Evolutionary conservation across 2,797 vertebrate genomes (phyloP), one percentile per base, ranked within the genome.

Genomic region (Chloroceryle inda): DNA sequence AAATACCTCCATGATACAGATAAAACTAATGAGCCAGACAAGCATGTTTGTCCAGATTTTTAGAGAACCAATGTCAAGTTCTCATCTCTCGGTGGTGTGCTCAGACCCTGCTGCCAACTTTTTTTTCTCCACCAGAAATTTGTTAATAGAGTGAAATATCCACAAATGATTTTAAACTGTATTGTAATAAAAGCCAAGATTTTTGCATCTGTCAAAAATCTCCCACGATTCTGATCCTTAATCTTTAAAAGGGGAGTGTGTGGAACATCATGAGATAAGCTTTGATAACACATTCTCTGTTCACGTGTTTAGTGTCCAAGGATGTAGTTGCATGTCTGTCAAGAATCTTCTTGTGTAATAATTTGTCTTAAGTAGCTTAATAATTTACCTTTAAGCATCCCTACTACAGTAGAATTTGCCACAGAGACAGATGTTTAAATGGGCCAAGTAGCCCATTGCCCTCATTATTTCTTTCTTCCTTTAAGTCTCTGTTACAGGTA

Each of bases 1-100:
- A 86, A 95, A 96, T 90, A 66, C 73, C 56, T 94, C 29, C 37
- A 8, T 63, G 85, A 84, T 93, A 56, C 62, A 90, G 94, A 94
- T 95, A 95, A 94, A 92, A 79, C 62, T 91, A 81, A 94, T 86
- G 85, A 96, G 59, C 47, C 90, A 90, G 93, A 53, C 71, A 56
- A 90, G 59, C 74, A 8, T 85, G 93, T 90, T 88, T 71, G 76
- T 73, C 94, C 85, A 63, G 88, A 50, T 89, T 91, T 93, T 45
- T 38, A 37, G 82, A 72, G 62, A 89, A 44, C 29, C 56, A 50
- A 3, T 16, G 42, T 64, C 31, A 50, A 52, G 69, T 92, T 88
- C 71, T 91, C 91, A 37, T 72, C 71, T 76, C 63, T 37, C 29
- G 59, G 29, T n/a, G 67, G 9, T 71, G 59, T 71, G 74, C 83